Percentiles rank a stretch among this genome's conserved stretches.
Evolutionary conservation across 2,113 vertebrate species (phyloP).

Genomic region (Sander lucioperca): DNA sequence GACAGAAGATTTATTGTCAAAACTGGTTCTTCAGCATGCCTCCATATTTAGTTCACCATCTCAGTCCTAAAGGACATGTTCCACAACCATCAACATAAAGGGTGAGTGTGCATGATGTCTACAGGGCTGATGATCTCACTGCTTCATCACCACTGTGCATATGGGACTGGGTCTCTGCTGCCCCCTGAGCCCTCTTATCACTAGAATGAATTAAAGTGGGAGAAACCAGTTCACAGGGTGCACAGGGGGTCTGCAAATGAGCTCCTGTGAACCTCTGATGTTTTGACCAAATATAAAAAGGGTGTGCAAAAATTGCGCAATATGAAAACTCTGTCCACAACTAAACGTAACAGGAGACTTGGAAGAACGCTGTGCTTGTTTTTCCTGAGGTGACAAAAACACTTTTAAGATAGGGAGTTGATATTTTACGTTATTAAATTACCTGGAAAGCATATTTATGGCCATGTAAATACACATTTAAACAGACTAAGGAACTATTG

Average conservation of each 20-base stretch:
- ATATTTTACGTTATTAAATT: background rate
- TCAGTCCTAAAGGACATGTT: conserved; percentile 23
- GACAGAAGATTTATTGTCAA: background rate
- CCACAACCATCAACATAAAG: conserved; percentile 12
- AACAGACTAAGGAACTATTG: background rate
- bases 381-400: conserved; percentile 12
- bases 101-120: conserved; percentile 43
- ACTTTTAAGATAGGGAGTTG: background rate
- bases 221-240: background rate
- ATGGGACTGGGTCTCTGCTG: conserved; percentile 12
- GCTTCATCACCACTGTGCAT: conserved; percentile 37
- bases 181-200: conserved; percentile 6
- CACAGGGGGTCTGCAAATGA: background rate
- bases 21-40: conserved; percentile 75
- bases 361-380: conserved; percentile 14
- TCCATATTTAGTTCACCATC: conserved; percentile 21
- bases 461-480: background rate
- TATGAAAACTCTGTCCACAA: background rate
- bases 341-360: background rate
- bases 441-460: background rate
- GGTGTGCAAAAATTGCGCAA: conserved; percentile 12
- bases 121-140: conserved; percentile 36
- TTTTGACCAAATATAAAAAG: background rate
- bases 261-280: background rate
- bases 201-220: conserved; percentile 17